Base-by-base conservation (phyloP, 2,888 invertebrate genomes). In the Tanytarsus gracilentus region DNA sequence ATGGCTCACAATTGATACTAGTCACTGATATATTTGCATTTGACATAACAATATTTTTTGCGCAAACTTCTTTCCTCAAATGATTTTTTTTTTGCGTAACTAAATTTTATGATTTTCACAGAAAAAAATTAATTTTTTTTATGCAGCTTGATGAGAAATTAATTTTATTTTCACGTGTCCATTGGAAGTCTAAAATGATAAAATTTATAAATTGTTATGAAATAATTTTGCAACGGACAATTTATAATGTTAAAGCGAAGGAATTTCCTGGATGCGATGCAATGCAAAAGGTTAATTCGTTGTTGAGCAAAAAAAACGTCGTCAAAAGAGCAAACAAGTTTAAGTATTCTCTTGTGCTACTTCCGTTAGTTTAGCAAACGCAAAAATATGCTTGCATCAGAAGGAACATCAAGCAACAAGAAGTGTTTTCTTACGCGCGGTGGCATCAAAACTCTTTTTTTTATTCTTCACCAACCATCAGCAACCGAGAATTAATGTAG, bases 1-100 rank as follows among this genome's bases (percentile, higher is more conserved):
- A 84, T 84, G 70, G 27, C 14, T 85, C 85, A 27, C 75, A 74
- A 66, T 87, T 87, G 75, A 88, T 88, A 66, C 86, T 85, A 65
- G 88, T 88, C 69, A 88, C 87, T 62, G 88, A 87, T 62, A 88
- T 84, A 77, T 88, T 79, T 49, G 56, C 18, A n/a, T 53, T 53
- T 40, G 55, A 39, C 39, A 40, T 36, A 36, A 36, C 11, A n/a
- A 6, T 33, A 33, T 33, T 36, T 36, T 36, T 44, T 44, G 16
- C 44, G 40, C 14, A 14, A 18, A 44, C 44, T 18, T 40, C 9
- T 23, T 18, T 44, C 44, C 23, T 18, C 21, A 11, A 23, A 44
- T 4, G n/a, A 4, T 2, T 33, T 33, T 14, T 3, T 33, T 33
- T 9, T 33, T 36, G 3, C 7, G 4, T 33, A 14, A 30, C 9